phyloP scores from a whole-genome alignment of 2,797 vertebrate genomes.

The Pseudomugil tenellus region DNA sequence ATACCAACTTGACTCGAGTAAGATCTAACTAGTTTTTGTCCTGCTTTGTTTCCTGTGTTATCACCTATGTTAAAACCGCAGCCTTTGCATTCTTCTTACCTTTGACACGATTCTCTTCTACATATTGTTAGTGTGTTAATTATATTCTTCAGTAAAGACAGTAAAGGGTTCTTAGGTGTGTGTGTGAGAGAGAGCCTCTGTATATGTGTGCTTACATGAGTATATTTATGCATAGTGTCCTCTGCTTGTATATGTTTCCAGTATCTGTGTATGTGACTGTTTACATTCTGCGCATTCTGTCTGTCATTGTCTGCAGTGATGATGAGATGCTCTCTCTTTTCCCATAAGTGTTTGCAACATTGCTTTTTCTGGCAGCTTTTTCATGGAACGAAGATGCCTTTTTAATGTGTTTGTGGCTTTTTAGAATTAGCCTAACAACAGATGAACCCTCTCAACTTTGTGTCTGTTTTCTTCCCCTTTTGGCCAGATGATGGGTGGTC shows the following conservation, averaged over 20 bases:
- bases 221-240: conserved; percentile 45
- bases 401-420: conserved; percentile 40
- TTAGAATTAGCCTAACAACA: conserved; percentile 23
- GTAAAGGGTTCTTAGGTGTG: conserved; percentile 26
- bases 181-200: conserved; percentile 15
- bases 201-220: conserved; percentile 24
- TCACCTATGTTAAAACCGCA: background rate
- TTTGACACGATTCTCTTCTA: conserved; percentile 45
- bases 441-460: conserved; percentile 33
- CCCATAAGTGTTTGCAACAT: conserved; percentile 5
- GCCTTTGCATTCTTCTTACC: conserved; percentile 26
- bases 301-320: conserved; percentile 13
- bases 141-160: conserved; percentile 75
- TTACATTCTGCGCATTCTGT: conserved; percentile 34
- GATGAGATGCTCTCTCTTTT: background rate
- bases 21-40: background rate
- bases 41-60: background rate
- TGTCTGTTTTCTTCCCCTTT: conserved; percentile 14
- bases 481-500: conserved; percentile 52
- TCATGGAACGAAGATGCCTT: conserved; percentile 10
- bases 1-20: background rate
- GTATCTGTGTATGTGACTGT: conserved; percentile 45
- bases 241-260: conserved; percentile 45
- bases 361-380: conserved; percentile 38
- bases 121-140: conserved; percentile 62